Percentiles rank a stretch among this genome's conserved stretches.
These are phyloP conservation scores for Taenioides sp. DNA, from an alignment of 2,797 vertebrate genomes.

Conservation along the genomic window DNA sequence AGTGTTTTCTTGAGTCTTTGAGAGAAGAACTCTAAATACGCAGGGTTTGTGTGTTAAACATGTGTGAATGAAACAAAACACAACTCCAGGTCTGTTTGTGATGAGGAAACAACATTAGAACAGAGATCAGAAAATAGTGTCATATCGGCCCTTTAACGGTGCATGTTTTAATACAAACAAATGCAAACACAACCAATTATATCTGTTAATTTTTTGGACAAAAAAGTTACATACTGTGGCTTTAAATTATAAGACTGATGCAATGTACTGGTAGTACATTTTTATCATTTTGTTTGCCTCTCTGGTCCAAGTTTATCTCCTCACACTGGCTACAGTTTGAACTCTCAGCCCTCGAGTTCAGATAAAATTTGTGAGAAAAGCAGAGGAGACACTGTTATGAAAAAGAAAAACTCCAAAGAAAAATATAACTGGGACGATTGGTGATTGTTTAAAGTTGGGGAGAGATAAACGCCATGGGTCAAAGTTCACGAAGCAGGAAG, in stretches of 20 bases:
- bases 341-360: not conserved
- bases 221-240: too few species aligned
- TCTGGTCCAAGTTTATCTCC: not conserved
- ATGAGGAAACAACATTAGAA: too few species aligned
- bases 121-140: too few species aligned
- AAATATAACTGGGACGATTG: slow-evolving; percentile 26
- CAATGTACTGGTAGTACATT: not conserved
- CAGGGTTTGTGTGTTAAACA: too few species aligned
- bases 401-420: slow-evolving; percentile 40
- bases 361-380: slow-evolving; percentile 31
- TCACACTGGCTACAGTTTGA: not conserved
- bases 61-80: too few species aligned
- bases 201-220: too few species aligned
- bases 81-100: too few species aligned
- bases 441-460: slow-evolving; percentile 59
- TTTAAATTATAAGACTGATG: not conserved
- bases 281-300: not conserved
- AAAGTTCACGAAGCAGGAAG: slow-evolving; percentile 73
- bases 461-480: slow-evolving; percentile 65
- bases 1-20: too few species aligned
- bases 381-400: slow-evolving; percentile 14
- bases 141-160: too few species aligned
- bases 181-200: too few species aligned
- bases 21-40: too few species aligned
- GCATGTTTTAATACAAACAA: too few species aligned